Conservation (phyloP, 2,888 invertebrate species). For the Aromia moschata region DNA sequence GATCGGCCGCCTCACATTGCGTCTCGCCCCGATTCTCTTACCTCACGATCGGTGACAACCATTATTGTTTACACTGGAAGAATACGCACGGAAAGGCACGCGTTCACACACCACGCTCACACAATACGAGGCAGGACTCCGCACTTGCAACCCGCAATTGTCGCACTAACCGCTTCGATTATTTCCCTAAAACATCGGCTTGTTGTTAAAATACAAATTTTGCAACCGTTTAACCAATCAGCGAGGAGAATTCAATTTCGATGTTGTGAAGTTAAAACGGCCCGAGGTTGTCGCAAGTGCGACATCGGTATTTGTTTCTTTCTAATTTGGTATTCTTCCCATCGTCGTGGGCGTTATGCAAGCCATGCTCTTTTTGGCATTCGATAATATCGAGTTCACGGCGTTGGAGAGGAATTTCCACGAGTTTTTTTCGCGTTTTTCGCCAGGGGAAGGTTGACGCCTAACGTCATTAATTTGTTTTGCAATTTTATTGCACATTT, state of each 20-base stretch:
- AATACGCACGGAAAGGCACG: constrained; percentile 8
- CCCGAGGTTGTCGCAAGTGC: constrained; percentile 27
- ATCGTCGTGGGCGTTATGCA: constrained; percentile 21
- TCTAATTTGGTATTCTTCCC: constrained; percentile 19
- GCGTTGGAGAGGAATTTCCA: constrained; percentile 35
- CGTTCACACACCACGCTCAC: too few species aligned
- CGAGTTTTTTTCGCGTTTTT: constrained; percentile 26
- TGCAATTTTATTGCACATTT: constrained; percentile 5
- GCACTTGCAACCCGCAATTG: constrained; percentile 27
- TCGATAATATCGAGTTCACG: constrained; percentile 36
- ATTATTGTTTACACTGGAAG: constrained; percentile 21
- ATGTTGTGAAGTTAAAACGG: constrained; percentile 23
- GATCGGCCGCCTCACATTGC: background rate
- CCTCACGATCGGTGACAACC: constrained; percentile 27
- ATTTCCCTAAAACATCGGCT: constrained; percentile 29
- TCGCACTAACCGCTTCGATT: constrained; percentile 19
- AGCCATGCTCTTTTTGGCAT: constrained; percentile 2
- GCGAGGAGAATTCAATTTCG: constrained; percentile 20
- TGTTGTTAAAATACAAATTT: constrained; percentile 26
- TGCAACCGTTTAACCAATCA: constrained; percentile 27
- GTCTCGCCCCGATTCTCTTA: constrained; percentile 10
- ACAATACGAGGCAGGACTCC: constrained; percentile 8
- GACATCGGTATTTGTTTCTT: constrained; percentile 27
- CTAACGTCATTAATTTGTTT: too few species aligned
- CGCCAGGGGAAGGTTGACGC: background rate